Conservation (phyloP, 2,888 invertebrate genomes). For the Hedya salicella region DNA sequence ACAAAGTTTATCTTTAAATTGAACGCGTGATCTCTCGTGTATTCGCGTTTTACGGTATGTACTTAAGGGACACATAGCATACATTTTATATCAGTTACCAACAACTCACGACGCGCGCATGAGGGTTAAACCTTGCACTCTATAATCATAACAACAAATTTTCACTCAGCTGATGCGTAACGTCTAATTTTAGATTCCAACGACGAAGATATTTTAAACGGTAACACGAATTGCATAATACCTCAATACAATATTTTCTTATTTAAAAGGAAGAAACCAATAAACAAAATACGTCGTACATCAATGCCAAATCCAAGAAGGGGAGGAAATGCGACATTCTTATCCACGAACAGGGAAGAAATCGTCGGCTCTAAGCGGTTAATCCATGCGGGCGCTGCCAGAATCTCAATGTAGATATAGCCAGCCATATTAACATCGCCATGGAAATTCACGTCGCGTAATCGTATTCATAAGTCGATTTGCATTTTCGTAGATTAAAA, state of each 20-base stretch:
- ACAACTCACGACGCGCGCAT: constrained; percentile 10
- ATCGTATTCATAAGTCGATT: constrained; percentile 30
- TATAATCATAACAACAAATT: constrained; percentile 28
- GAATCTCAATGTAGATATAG: constrained; percentile 29
- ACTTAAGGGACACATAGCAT: constrained; percentile 2
- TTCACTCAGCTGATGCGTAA: constrained; percentile 28
- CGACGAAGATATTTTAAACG: constrained; percentile 23
- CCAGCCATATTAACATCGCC: constrained; percentile 14
- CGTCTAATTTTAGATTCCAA: constrained; percentile 36
- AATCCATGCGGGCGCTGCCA: constrained; percentile 15
- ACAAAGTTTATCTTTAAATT: constrained; percentile 7
- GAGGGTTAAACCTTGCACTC: constrained; percentile 19
- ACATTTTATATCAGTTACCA: constrained; percentile 19
- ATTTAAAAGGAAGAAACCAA: background rate
- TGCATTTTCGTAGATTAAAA: constrained; percentile 11
- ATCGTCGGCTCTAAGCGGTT: constrained; percentile 9
- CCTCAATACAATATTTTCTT: background rate
- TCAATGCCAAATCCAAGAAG: constrained; percentile 7
- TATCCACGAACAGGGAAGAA: constrained; percentile 20
- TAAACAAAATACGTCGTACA: constrained; percentile 11
- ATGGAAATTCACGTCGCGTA: constrained; percentile 27
- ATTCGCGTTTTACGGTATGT: background rate
- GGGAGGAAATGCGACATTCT: constrained; percentile 24
- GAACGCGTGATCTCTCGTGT: background rate
- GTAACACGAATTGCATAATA: background rate